Evolutionary conservation across 2,888 invertebrate species (phyloP).

Genomic region (Lithophane ornitopus): DNA sequence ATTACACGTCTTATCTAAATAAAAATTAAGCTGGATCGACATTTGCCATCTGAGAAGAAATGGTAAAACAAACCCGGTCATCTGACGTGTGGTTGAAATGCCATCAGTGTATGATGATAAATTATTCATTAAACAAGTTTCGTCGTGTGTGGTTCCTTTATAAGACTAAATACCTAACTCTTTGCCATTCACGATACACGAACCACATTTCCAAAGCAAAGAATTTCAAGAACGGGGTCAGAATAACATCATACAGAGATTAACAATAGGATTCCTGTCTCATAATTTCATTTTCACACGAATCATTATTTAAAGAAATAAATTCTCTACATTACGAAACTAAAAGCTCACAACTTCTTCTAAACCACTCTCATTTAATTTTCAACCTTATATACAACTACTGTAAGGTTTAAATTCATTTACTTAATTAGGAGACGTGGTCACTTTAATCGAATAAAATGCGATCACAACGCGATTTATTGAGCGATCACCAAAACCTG

Average conservation of each 20-base stretch:
- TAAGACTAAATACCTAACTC: neutral
- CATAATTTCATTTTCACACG: conserved; percentile 43
- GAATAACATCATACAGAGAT: conserved; percentile 13
- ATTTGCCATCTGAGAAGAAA: neutral
- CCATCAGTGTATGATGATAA: too few relatives aligned
- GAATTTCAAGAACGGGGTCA: conserved; percentile 39
- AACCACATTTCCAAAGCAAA: neutral
- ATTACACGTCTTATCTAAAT: neutral
- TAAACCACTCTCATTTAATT: conserved; percentile 8
- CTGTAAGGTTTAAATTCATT: conserved; percentile 11
- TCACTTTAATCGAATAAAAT: conserved; percentile 66
- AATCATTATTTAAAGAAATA: conserved; percentile 34
- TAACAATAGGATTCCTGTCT: conserved; percentile 44
- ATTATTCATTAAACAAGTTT: neutral
- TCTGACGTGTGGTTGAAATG: too few relatives aligned
- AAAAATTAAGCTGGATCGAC: too few relatives aligned
- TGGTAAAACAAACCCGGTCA: neutral
- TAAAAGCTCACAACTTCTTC: conserved; percentile 31
- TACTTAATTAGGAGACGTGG: conserved; percentile 2
- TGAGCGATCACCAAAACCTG: conserved; percentile 73
- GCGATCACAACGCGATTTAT: conserved; percentile 76
- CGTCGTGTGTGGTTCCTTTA: neutral
- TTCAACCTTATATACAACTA: conserved; percentile 12
- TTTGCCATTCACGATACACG: neutral
- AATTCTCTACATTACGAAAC: conserved; percentile 55